Percentiles rank a stretch among this genome's conserved stretches.
These are phyloP conservation scores for Aporophyla nigra DNA, from an alignment of 2,888 invertebrate genomes.

Conservation along the genomic window DNA sequence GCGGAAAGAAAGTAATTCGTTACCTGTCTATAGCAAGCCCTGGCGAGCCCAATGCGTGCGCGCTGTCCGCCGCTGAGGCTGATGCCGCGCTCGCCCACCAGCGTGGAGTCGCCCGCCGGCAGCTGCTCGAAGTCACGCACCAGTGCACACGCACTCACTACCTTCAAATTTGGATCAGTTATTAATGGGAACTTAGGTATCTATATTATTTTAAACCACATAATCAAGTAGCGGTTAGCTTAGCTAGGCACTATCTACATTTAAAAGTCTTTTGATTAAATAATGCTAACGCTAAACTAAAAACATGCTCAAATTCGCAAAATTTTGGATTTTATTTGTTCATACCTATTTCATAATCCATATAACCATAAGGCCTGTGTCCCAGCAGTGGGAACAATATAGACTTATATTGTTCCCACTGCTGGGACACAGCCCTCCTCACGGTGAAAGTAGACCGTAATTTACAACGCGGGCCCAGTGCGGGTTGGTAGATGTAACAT, in stretches of 20 bases:
- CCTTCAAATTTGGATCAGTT: slow-evolving; percentile 72
- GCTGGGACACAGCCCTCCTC: too few relatives aligned
- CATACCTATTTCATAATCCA: background rate
- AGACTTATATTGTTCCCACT: too few relatives aligned
- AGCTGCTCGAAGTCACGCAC: slow-evolving; percentile 93
- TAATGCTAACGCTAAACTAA: background rate
- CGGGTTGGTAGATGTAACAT: too few relatives aligned
- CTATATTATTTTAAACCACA: background rate
- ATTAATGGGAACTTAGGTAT: background rate
- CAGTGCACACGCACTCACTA: slow-evolving; percentile 92
- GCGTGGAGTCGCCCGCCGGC: slow-evolving; percentile 93
- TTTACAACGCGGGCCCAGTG: too few relatives aligned
- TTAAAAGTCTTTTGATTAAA: background rate
- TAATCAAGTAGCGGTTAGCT: background rate
- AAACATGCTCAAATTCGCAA: background rate
- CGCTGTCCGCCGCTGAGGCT: slow-evolving; percentile 95
- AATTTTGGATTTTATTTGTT: background rate
- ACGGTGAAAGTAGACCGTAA: too few relatives aligned
- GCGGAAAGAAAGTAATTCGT: background rate
- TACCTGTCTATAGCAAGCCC: slow-evolving; percentile 94
- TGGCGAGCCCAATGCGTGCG: slow-evolving; percentile 94
- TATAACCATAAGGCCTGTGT: too few relatives aligned
- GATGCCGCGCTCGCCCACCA: slow-evolving; percentile 95
- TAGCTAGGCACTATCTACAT: background rate
- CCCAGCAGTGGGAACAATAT: too few relatives aligned